Percentiles rank a stretch among this genome's conserved stretches.
Evolutionary conservation across 23 tunicate species (phyloP).

Genomic region (Trididemnum miniatum): DNA sequence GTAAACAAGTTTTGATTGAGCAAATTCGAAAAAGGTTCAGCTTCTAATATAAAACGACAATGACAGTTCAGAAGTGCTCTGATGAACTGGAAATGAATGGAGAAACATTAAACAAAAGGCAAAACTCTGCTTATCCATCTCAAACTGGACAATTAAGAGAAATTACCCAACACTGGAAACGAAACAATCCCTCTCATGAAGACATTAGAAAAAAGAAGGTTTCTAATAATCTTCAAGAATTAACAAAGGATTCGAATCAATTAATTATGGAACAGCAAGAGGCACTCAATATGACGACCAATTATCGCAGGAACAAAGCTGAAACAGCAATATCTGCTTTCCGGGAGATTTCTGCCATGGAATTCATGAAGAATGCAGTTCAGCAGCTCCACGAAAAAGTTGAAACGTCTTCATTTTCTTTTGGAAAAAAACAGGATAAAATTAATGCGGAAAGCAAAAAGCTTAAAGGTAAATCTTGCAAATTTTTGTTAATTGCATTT

Average conservation of each 20-base stretch:
- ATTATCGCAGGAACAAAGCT: not conserved
- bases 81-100: not conserved
- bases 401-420: no score
- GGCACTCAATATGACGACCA: constrained; percentile 16
- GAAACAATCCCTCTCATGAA: no score
- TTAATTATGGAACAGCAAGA: not conserved
- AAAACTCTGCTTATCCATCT: not conserved
- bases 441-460: no score
- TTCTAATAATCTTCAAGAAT: not conserved
- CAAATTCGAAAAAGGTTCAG: not conserved
- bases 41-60: not conserved
- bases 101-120: not conserved
- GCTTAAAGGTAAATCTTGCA: no score
- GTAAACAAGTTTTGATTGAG: constrained; percentile 14
- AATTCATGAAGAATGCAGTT: constrained; percentile 39
- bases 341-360: constrained; percentile 40
- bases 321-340: constrained; percentile 18
- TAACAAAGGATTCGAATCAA: not conserved
- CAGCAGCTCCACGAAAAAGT: constrained; percentile 29
- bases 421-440: no score
- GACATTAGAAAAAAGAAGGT: not conserved
- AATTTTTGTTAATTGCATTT: no score
- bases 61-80: constrained; percentile 7
- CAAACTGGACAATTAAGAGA: not conserved
- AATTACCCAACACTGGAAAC: not conserved